Base-by-base conservation (phyloP, 2,888 invertebrate species). In the Helleia helle region DNA sequence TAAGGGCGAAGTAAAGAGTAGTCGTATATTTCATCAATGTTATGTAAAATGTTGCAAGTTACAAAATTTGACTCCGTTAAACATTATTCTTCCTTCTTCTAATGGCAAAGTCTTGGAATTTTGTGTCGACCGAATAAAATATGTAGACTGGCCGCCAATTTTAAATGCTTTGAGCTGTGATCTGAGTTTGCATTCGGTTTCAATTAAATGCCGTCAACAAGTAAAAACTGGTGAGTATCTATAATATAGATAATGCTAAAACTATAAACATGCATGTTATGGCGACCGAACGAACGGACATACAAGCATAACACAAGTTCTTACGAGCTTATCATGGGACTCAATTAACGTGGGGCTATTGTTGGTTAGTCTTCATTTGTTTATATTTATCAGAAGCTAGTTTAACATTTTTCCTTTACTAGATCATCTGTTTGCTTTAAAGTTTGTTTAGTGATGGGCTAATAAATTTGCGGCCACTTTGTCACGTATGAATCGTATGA, bases 71-170 rank as follows among this genome's bases (percentile, higher is more conserved):
- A 75, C 76, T 18, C 80, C 85, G 2, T 43, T 85, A 26, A 73
- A 59, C 44, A 68, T 57, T 51, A 73, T 81, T n/a, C 53, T 79
- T 22, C 76, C 83, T 1, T 64, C 72, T n/a, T 70, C 71, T 29
- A 81, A 81, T 41, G 86, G 84, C 11, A 81, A 87, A 36, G 68
- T 79, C 27, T 56, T 91, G 46, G 93, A 93, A 52, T 90, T 94
- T 55, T 88, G 87, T 49, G 91, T 90, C 38, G 93, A 94, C 59
- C 88, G 93, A 49, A 86, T 94, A 37, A 91, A 90, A 56, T 88
- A 91, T 46, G 88, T 87, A 46, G 93, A 94, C 50, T 94, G 93
- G 93, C 83, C 87, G 18, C 90, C 93, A 1, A 89, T 94, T 36
- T 71, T 92, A 37, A 91, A 91, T 54, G 91, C 93, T 0, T 70